phyloP scores from a whole-genome alignment of 2,888 invertebrate species.

The Drosophila conformis region DNA sequence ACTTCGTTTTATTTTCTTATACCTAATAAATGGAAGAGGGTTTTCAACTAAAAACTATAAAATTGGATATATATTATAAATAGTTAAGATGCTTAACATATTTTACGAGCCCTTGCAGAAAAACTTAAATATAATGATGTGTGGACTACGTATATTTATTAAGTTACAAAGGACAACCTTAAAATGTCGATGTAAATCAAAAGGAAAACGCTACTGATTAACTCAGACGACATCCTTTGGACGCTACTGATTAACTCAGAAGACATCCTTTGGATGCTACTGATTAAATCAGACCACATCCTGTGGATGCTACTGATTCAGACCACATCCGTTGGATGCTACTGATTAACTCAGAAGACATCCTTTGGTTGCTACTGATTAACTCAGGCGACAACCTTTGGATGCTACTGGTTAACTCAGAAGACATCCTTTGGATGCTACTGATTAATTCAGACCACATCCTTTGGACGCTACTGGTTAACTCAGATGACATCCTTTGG shows the following conservation, averaged over 20 bases:
- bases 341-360: constrained; percentile 5
- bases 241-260: constrained; percentile 10
- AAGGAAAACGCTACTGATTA: constrained; percentile 3
- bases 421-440: constrained; percentile 17
- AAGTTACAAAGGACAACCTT: background rate
- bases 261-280: constrained; percentile 15
- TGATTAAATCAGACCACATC: constrained; percentile 8
- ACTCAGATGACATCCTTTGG: constrained; percentile 13
- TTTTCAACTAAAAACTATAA: background rate
- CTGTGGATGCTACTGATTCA: background rate
- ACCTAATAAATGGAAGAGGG: background rate
- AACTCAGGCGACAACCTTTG: constrained; percentile 13
- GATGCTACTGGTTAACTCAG: constrained; percentile 1
- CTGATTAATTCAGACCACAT: background rate
- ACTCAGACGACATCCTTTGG: constrained; percentile 12
- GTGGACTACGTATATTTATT: background rate
- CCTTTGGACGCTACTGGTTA: background rate
- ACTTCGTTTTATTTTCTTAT: background rate
- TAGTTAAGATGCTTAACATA: background rate
- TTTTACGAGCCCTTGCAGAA: constrained; percentile 9
- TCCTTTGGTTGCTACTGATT: constrained; percentile 3
- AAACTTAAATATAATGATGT: constrained; percentile 19
- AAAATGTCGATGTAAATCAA: constrained; percentile 7
- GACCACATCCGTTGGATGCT: constrained; percentile 18
- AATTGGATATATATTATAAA: background rate